Percentiles rank a stretch among this genome's conserved stretches.
Conservation (phyloP, 1,140 invertebrate species). For the Grapholita molesta region DNA sequence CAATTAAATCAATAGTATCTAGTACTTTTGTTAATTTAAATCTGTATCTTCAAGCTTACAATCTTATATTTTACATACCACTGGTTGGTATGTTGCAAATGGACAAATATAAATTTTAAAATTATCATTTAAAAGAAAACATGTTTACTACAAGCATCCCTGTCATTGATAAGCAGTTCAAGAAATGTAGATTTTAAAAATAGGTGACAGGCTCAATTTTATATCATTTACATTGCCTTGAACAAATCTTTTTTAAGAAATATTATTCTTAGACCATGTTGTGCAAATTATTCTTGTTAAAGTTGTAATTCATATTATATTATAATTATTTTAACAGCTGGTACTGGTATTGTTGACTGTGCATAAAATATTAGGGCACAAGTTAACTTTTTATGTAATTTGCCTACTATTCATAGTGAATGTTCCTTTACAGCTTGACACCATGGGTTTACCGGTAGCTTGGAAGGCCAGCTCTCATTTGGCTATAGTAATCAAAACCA, state of each 20-base stretch:
- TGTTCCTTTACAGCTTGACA: slow-evolving; percentile 52
- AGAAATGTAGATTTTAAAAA: not conserved
- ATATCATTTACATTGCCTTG: not conserved
- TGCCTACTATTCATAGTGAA: not conserved
- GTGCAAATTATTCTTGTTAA: not conserved
- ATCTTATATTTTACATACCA: no score
- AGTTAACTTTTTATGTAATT: not conserved
- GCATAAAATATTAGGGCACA: not conserved
- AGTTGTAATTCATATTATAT: not conserved
- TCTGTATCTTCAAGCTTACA: no score
- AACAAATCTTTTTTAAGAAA: not conserved
- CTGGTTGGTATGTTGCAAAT: no score
- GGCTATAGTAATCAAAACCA: slow-evolving; percentile 65
- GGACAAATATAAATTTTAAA: no score
- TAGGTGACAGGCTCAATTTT: not conserved
- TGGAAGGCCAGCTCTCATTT: slow-evolving; percentile 69
- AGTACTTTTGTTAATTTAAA: no score
- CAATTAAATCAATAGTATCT: no score
- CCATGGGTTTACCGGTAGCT: slow-evolving; percentile 65
- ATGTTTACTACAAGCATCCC: not conserved
- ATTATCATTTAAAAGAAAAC: not conserved
- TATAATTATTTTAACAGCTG: not conserved
- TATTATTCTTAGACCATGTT: not conserved
- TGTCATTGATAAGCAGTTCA: not conserved
- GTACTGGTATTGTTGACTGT: not conserved